Evolutionary conservation across 2,113 vertebrate species (phyloP).

Genomic region (Zeus faber): DNA sequence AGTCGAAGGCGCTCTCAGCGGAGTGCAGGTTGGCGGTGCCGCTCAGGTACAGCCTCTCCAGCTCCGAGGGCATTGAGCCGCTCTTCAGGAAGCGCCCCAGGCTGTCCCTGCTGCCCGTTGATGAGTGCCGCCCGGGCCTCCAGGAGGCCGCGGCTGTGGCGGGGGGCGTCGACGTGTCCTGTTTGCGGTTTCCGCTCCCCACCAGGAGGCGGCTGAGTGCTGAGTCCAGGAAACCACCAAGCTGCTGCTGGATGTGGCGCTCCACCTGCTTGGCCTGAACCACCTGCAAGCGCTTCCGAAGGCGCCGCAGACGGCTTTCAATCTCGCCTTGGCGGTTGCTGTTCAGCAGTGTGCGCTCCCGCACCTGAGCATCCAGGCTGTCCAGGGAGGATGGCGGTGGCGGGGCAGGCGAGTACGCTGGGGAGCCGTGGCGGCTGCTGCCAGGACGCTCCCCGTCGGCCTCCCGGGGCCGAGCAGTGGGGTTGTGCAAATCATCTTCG

Average conservation of each 20-base stretch:
- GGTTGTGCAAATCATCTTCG: constrained; percentile 39
- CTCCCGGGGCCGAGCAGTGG: constrained; percentile 15
- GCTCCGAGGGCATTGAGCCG: constrained; percentile 83
- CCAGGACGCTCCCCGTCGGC: constrained; percentile 57
- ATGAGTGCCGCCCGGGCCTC: constrained; percentile 61
- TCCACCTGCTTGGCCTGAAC: constrained; percentile 98
- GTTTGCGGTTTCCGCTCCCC: constrained; percentile 79
- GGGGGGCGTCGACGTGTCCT: constrained; percentile 72
- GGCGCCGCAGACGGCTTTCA: constrained; percentile 83
- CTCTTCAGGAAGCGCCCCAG: constrained; percentile 86
- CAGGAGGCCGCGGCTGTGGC: constrained; percentile 44
- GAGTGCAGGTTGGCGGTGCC: constrained; percentile 86
- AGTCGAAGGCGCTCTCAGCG: constrained; percentile 91
- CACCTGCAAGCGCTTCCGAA: constrained; percentile 94
- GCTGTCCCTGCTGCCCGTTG: constrained; percentile 77
- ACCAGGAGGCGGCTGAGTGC: constrained; percentile 80
- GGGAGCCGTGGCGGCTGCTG: constrained; percentile 61
- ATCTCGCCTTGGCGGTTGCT: constrained; percentile 86
- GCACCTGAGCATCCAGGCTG: constrained; percentile 79
- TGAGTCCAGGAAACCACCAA: constrained; percentile 90
- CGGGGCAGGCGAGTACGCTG: constrained; percentile 33
- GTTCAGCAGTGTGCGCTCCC: constrained; percentile 82
- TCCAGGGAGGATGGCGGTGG: constrained; percentile 62
- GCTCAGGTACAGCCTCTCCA: constrained; percentile 89
- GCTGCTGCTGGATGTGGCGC: constrained; percentile 94